Percentiles rank a stretch among this genome's conserved stretches.
Evolutionary conservation across 2,888 invertebrate genomes (phyloP).

Genomic region (Galerucella nymphaeae): DNA sequence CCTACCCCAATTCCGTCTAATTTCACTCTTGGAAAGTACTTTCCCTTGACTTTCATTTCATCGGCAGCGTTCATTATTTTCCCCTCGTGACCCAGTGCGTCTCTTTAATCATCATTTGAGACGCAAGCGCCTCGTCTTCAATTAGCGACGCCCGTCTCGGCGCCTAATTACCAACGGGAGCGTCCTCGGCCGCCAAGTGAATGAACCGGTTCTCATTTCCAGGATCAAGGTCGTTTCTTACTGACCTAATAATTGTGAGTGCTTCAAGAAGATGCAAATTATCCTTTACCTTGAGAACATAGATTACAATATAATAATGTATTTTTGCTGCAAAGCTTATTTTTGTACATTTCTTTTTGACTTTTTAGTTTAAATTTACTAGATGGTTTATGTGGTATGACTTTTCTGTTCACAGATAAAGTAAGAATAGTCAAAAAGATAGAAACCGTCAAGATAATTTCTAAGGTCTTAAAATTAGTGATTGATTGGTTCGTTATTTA

Average conservation of each 20-base stretch:
- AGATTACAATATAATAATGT: not conserved
- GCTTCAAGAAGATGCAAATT: not conserved
- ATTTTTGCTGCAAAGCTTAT: too few relatives aligned
- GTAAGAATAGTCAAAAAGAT: too few relatives aligned
- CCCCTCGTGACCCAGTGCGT: constrained; percentile 64
- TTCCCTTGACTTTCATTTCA: constrained; percentile 62
- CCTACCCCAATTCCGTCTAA: constrained; percentile 64
- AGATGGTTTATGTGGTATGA: too few relatives aligned
- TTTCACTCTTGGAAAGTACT: constrained; percentile 65
- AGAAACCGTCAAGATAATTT: too few relatives aligned
- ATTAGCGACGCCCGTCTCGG: constrained; percentile 61
- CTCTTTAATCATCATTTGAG: constrained; percentile 62
- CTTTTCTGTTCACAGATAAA: too few relatives aligned
- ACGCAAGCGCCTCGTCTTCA: constrained; percentile 62
- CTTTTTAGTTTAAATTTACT: too few relatives aligned
- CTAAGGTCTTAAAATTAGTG: too few relatives aligned
- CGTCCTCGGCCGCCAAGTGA: constrained; percentile 41
- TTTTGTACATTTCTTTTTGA: too few relatives aligned
- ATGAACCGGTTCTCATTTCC: constrained; percentile 34
- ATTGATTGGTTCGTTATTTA: too few relatives aligned
- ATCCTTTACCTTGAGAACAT: not conserved
- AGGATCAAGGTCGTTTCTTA: constrained; percentile 62
- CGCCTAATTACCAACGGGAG: constrained; percentile 63
- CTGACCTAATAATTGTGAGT: constrained; percentile 54
- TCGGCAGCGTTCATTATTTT: constrained; percentile 59